Evolutionary conservation across 2,797 vertebrate genomes (phyloP).

Genomic region (Bryconaethiops microstoma): DNA sequence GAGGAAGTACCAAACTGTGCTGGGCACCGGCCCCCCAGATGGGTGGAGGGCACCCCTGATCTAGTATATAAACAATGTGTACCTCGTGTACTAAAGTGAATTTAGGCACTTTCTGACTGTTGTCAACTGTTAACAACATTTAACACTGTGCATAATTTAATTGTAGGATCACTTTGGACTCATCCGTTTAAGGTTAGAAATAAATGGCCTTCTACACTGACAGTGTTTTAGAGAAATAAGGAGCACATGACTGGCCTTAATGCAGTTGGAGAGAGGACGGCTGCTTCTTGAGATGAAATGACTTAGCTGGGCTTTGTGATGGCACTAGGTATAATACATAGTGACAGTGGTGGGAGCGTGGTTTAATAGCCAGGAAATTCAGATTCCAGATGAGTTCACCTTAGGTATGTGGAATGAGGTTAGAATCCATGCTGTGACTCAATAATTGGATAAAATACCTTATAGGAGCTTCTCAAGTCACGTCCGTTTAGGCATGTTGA

Average conservation of each 20-base stretch:
- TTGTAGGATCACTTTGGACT: conserved; percentile 15
- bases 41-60: too few species aligned
- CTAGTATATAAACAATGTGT: too few species aligned
- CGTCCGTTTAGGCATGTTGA: conserved; percentile 48
- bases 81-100: background rate
- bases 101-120: conserved; percentile 19
- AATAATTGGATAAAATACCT: conserved; percentile 58
- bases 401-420: conserved; percentile 38
- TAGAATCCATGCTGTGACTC: conserved; percentile 43
- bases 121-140: background rate
- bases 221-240: conserved; percentile 23
- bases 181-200: conserved; percentile 16
- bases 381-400: conserved; percentile 51
- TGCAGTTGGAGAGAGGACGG: conserved; percentile 13
- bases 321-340: conserved; percentile 46
- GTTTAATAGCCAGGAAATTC: conserved; percentile 50
- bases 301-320: conserved; percentile 36
- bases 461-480: conserved; percentile 47
- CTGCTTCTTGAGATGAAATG: conserved; percentile 26
- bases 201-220: conserved; percentile 18
- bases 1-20: too few species aligned
- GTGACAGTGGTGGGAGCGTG: conserved; percentile 40
- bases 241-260: conserved; percentile 36
- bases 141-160: conserved; percentile 20
- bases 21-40: too few species aligned